Base-by-base conservation (phyloP, 2,888 invertebrate genomes). In the Sisyra terminalis region DNA sequence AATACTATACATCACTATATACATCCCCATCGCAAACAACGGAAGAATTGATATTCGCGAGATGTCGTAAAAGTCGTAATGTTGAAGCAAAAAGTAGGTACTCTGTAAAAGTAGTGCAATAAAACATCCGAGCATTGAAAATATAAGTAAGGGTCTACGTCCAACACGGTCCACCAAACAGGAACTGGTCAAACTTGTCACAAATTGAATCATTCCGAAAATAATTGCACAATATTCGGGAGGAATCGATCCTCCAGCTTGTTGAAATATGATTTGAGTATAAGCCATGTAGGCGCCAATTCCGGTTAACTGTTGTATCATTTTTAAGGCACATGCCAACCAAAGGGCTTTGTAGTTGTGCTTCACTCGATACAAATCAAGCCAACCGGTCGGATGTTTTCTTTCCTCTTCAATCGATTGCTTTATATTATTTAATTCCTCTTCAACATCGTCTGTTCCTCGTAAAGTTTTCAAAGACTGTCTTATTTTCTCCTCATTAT, bases 151-250 rank as follows among this genome's bases (percentile, higher is more conserved):
- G 3, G 69, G 67, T 40, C 71, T 69, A 40, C 77, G 63, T 29
- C 77, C 76, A 13, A 70, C 65, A 16, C 67, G 63, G 53, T 78
- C 78, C 17, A 70, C 69, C 3, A 71, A 59, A 6, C 69, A 57
- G 30, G 64, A 58, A 46, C 71, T 70, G 3, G 70, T 68, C 15
- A 40, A 16, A 31, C 40, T 31, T 2, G 30, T 13, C 3, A 69
- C 59, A 1, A 70, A 64, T 58, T 69, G 69, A 31, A 67, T 66
- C 44, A 65, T 64, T 35, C 70, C 70, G 24, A 70, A 54, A 46
- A 70, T 64, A 7, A 70, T 69, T 3, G 69, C 67, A 13, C 67
- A 66, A 46, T 67, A 61, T 48, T 66, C 63, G 2, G 67, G 59
- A 42, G 57, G 51, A 32, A 70, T 57, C 16, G 58, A 55, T 36